These are phyloP conservation scores for Parus major DNA, from an alignment of 2,113 vertebrate species.

Conservation along the genomic window DNA sequence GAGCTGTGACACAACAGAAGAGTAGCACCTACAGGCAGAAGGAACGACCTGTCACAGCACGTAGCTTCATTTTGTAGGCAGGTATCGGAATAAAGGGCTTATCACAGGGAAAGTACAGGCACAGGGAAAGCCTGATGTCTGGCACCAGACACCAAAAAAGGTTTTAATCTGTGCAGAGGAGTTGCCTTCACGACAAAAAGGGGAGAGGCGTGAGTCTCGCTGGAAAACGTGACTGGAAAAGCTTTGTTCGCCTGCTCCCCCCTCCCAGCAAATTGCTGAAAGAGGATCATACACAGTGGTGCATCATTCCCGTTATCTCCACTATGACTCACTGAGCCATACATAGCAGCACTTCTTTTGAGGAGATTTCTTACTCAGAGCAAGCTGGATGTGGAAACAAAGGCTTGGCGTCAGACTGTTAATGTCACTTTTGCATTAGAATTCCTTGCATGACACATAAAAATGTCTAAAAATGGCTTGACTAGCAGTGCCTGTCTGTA, in stretches of 20 bases:
- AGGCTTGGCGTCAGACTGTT: constrained; percentile 12
- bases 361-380: constrained; percentile 56
- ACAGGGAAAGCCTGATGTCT: background rate
- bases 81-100: background rate
- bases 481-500: background rate
- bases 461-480: constrained; percentile 14
- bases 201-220: background rate
- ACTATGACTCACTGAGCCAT: constrained; percentile 48
- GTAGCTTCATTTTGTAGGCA: background rate
- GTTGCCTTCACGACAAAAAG: background rate
- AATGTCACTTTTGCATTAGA: constrained; percentile 17
- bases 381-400: constrained; percentile 28
- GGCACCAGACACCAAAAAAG: background rate
- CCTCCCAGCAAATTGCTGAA: constrained; percentile 31
- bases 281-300: constrained; percentile 20
- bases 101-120: background rate
- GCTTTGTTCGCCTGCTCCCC: background rate
- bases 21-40: background rate
- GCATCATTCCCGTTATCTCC: constrained; percentile 20
- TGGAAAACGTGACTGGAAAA: constrained; percentile 20
- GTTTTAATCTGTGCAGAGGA: background rate
- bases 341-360: constrained; percentile 46
- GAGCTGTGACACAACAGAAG: background rate
- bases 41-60: background rate
- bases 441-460: background rate